Evolutionary conservation across 2,113 vertebrate genomes (phyloP).

Genomic region (Cochlearius cochlearius): DNA sequence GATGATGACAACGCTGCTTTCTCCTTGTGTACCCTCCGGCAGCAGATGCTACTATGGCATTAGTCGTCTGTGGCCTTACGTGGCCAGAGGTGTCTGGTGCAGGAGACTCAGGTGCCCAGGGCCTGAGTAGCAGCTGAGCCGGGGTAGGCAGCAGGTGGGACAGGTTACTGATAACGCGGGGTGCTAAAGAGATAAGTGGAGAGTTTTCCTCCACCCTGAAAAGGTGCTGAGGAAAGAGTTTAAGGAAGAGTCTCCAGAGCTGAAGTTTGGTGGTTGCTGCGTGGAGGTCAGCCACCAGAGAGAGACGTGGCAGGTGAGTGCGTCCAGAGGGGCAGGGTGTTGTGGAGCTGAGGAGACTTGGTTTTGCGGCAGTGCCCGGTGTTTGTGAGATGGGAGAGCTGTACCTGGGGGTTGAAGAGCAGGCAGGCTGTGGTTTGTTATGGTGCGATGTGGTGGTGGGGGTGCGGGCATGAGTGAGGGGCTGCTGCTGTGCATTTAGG

Average conservation of each 20-base stretch:
- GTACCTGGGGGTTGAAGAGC: not conserved
- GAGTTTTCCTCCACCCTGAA: not conserved
- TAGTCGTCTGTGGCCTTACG: not conserved
- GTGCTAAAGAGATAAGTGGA: not conserved
- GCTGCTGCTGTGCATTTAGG: not conserved
- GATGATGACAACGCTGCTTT: not conserved
- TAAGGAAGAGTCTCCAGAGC: not conserved
- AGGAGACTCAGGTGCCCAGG: not conserved
- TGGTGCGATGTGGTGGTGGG: not conserved
- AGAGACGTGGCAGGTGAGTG: fast-evolving
- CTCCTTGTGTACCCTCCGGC: not conserved
- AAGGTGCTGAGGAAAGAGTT: not conserved
- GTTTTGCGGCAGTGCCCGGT: not conserved
- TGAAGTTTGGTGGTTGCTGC: not conserved
- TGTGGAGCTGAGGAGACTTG: not conserved
- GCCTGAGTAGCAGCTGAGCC: not conserved
- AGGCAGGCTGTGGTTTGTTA: not conserved
- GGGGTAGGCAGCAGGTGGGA: not conserved
- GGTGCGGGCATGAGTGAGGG: fast-evolving
- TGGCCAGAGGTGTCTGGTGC: not conserved
- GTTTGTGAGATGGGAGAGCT: too few relatives aligned
- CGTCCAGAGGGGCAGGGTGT: fast-evolving
- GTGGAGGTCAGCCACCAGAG: not conserved
- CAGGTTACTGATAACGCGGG: fast-evolving
- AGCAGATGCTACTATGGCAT: not conserved